Conservation (phyloP, 2,888 invertebrate genomes). For the Deilephila porcellus region DNA sequence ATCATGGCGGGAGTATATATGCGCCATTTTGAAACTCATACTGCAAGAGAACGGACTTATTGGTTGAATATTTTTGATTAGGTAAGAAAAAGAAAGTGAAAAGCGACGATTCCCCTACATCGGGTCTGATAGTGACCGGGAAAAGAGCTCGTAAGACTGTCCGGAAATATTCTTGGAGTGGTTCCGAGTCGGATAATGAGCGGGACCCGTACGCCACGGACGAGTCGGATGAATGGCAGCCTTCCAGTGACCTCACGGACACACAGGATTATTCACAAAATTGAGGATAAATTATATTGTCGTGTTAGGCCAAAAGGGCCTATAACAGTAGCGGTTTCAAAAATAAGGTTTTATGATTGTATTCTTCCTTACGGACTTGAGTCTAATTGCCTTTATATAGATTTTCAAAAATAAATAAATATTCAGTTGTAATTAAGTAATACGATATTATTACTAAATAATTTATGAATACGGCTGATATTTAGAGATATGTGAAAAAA, state of each 20-base stretch:
- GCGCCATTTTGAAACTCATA: not conserved
- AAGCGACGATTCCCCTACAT: conserved; percentile 41
- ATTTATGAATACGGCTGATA: no score
- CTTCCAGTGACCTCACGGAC: conserved; percentile 55
- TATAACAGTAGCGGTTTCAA: no score
- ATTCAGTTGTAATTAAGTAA: no score
- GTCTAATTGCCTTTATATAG: no score
- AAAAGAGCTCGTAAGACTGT: conserved; percentile 62
- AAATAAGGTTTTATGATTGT: no score
- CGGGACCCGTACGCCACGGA: conserved; percentile 79
- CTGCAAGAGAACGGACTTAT: not conserved
- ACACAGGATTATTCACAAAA: conserved; percentile 54
- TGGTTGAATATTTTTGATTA: conserved; percentile 38
- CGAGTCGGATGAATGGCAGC: conserved; percentile 80
- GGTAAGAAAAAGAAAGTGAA: conserved; percentile 43
- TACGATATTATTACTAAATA: no score
- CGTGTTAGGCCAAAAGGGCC: no score
- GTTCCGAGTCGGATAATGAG: conserved; percentile 63
- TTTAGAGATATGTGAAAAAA: no score
- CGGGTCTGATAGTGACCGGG: conserved; percentile 55
- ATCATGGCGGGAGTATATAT: not conserved
- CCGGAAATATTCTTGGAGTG: conserved; percentile 48
- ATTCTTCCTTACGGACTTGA: no score
- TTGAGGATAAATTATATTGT: not conserved
- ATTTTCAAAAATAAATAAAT: no score